These are phyloP conservation scores for Drosophila tani DNA, from an alignment of 1,140 invertebrate species.

Conservation along the genomic window DNA sequence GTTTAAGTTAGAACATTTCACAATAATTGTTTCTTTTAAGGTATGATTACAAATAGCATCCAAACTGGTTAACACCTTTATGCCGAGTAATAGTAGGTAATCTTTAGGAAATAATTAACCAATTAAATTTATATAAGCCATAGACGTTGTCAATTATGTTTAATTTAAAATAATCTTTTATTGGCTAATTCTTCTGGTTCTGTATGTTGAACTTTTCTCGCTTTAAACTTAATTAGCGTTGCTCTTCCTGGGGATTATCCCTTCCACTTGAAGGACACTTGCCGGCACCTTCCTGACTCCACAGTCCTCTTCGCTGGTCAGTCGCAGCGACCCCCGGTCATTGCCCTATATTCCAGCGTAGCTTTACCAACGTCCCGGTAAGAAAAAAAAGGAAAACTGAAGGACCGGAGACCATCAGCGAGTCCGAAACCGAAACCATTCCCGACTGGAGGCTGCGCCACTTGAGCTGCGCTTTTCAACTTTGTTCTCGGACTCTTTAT, in stretches of 20 bases:
- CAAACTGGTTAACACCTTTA: no score
- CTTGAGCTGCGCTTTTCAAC: conserved; percentile 58
- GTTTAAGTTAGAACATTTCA: no score
- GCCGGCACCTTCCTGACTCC: conserved; percentile 21
- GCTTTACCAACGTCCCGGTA: neutral
- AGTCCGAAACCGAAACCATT: conserved; percentile 43
- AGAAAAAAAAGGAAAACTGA: conserved; percentile 3
- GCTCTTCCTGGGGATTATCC: conserved; percentile 11
- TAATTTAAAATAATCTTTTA: no score
- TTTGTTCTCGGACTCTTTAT: conserved; percentile 50
- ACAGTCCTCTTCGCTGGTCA: conserved; percentile 8
- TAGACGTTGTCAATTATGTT: no score
- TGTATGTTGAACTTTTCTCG: neutral
- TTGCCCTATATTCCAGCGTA: conserved; percentile 41
- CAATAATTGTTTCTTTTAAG: no score
- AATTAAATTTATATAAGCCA: no score
- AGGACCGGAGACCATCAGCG: conserved; percentile 26
- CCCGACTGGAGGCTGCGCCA: conserved; percentile 40
- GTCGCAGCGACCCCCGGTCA: conserved; percentile 35
- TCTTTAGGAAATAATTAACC: no score
- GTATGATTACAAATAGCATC: no score
- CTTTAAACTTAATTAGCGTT: conserved; percentile 25
- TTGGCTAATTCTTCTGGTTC: no score
- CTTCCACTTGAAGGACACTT: conserved; percentile 24
- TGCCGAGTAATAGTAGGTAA: no score